A percentile compares a stretch with the other conserved stretches of the same genome.
These are phyloP conservation scores for Megatriorchis doriae DNA, from an alignment of 2,113 vertebrate species.

Conservation along the genomic window DNA sequence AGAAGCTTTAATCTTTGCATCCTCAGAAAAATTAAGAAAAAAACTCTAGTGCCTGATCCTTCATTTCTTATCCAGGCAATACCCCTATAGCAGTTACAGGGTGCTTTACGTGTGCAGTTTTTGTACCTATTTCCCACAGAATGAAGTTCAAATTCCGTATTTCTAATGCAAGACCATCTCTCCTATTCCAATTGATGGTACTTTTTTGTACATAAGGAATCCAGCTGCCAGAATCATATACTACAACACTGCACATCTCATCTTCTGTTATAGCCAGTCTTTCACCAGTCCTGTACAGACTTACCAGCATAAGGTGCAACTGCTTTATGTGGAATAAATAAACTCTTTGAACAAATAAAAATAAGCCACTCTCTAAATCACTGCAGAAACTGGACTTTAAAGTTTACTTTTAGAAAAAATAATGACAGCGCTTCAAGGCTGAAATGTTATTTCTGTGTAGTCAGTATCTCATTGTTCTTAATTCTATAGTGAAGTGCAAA, in stretches of 20 bases:
- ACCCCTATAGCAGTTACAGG: not conserved
- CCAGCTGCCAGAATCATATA: not conserved
- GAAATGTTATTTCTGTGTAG: not conserved
- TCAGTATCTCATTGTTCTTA: not conserved
- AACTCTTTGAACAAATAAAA: not conserved
- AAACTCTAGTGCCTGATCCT: not conserved
- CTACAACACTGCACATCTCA: too few species aligned
- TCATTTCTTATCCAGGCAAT: not conserved
- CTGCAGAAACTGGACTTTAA: not conserved
- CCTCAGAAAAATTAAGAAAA: not conserved
- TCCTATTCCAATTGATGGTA: not conserved
- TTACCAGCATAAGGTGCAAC: not conserved
- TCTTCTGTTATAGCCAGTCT: not conserved
- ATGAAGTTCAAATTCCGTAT: not conserved
- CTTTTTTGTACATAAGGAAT: not conserved
- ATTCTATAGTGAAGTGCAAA: not conserved
- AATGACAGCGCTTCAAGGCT: not conserved
- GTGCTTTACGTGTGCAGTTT: not conserved
- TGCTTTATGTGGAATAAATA: not conserved
- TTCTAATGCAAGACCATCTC: not conserved
- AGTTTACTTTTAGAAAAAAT: not conserved
- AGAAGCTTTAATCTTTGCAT: not conserved
- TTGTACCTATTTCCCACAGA: not conserved
- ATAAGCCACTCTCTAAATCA: not conserved
- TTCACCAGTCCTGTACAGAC: not conserved